Conservation (phyloP, 2,888 invertebrate species). For the Cerastis rubricosa region DNA sequence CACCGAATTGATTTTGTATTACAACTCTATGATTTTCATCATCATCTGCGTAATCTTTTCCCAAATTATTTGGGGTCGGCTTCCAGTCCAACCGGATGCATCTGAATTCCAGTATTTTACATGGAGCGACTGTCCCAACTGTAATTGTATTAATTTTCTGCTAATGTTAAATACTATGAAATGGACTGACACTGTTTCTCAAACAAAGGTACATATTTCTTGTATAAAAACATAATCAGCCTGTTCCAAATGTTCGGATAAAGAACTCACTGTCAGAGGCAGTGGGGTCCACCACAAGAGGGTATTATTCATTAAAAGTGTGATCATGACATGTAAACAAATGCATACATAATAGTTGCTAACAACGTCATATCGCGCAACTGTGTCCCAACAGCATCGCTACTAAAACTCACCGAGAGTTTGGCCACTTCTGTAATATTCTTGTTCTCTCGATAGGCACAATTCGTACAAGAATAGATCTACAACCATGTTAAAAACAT, state of each 20-base stretch:
- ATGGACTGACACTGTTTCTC: too few species aligned
- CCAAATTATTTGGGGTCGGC: too few species aligned
- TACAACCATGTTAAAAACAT: neutral
- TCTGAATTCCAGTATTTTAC: too few species aligned
- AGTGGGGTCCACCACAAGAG: too few species aligned
- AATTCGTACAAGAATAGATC: neutral
- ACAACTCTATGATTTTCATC: neutral
- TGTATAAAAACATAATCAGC: neutral
- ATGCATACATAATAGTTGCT: neutral
- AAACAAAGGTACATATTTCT: too few species aligned
- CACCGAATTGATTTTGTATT: constrained; percentile 28
- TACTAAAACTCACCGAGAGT: neutral
- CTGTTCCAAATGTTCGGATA: neutral
- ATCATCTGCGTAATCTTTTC: too few species aligned
- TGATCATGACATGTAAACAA: neutral
- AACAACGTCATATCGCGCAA: neutral
- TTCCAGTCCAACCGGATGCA: too few species aligned
- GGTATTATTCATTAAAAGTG: too few species aligned
- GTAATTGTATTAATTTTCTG: too few species aligned
- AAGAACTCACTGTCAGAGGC: neutral
- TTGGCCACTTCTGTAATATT: neutral
- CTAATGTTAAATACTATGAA: too few species aligned
- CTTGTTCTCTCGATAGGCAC: too few species aligned
- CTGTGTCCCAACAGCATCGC: neutral
- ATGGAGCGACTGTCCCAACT: too few species aligned